phyloP scores from a whole-genome alignment of 1,140 invertebrate species.

The Pectinophora gossypiella region DNA sequence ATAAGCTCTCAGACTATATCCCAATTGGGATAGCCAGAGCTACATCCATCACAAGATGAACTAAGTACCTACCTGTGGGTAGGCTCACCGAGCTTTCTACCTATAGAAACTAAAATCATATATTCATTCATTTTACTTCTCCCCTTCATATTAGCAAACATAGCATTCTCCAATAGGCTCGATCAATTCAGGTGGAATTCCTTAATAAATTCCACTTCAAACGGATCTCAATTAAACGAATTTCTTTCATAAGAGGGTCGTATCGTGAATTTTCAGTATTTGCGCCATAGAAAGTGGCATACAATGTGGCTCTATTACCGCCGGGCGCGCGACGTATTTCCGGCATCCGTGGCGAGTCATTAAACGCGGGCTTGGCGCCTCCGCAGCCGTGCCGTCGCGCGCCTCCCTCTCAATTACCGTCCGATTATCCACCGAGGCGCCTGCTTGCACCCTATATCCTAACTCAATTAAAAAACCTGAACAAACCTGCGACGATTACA shows the following conservation, averaged over 20 bases:
- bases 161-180: neutral
- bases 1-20: no score
- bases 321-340: conserved; percentile 63
- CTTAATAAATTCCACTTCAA: no score
- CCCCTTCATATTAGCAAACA: neutral
- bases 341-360: conserved; percentile 60
- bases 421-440: conserved; percentile 37
- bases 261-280: conserved; percentile 63
- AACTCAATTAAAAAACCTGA: conserved; percentile 15
- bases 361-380: conserved; percentile 37
- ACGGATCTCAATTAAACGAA: conserved; percentile 35
- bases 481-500: no score
- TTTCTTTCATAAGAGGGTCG: conserved; percentile 39
- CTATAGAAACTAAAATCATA: no score
- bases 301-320: conserved; percentile 58
- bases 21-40: no score
- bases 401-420: conserved; percentile 47
- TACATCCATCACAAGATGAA: no score
- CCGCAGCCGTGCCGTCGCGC: conserved; percentile 20
- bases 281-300: conserved; percentile 53
- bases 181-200: no score
- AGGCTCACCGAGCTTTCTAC: no score
- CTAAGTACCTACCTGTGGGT: no score
- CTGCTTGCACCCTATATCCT: neutral
- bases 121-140: neutral